These are phyloP conservation scores for Branchellion lobata DNA, from an alignment of 2,888 invertebrate genomes.

Conservation along the genomic window DNA sequence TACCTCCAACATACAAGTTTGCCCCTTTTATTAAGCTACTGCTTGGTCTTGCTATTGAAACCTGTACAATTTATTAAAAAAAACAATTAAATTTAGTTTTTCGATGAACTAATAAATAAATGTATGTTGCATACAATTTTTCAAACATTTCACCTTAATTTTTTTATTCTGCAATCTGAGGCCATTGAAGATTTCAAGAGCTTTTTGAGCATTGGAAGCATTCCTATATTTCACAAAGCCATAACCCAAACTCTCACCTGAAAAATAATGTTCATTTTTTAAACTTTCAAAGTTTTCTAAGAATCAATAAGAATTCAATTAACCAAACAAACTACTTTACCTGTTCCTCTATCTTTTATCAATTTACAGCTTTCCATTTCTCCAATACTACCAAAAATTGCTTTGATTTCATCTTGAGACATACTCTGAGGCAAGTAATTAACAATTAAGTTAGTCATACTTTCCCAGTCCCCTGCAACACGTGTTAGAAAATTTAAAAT, in stretches of 20 bases:
- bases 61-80: conserved; percentile 56
- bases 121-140: no score
- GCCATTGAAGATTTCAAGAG: conserved; percentile 26
- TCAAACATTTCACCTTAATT: conserved; percentile 31
- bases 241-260: conserved; percentile 41
- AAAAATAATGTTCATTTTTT: not conserved
- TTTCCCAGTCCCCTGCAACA: not conserved
- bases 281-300: conserved; percentile 1
- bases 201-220: conserved; percentile 26
- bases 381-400: conserved; percentile 38
- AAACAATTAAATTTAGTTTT: not conserved
- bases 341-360: not conserved
- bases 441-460: conserved; percentile 37
- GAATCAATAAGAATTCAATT: no score
- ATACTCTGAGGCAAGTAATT: conserved; percentile 40
- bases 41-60: conserved; percentile 63
- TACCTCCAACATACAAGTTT: conserved; percentile 63
- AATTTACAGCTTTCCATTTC: conserved; percentile 42
- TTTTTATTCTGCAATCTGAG: conserved; percentile 35
- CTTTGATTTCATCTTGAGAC: conserved; percentile 40
- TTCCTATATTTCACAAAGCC: conserved; percentile 38
- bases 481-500: not conserved
- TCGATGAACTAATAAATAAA: not conserved
- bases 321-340: not conserved
- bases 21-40: conserved; percentile 63